phyloP scores from a whole-genome alignment of 2,888 invertebrate species.

The Ommatoiulus sabulosus region DNA sequence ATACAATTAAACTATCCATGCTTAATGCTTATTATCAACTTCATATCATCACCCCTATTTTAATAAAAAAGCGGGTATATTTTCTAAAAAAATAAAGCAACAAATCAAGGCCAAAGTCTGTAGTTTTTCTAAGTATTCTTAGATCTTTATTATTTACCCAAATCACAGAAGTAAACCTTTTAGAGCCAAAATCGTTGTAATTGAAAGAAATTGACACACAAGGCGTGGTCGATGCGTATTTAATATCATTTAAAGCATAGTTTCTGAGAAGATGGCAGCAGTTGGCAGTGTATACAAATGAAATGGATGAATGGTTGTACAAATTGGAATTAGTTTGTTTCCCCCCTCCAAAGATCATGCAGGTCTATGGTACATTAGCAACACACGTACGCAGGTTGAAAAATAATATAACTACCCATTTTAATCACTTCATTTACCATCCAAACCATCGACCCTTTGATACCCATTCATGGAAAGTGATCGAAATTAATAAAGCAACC shows the following conservation, averaged over 20 bases:
- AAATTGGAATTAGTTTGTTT: not conserved
- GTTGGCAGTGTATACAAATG: slow-evolving; percentile 45
- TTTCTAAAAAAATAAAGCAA: not conserved
- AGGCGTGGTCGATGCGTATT: not conserved
- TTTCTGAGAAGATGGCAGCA: slow-evolving; percentile 45
- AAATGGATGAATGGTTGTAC: not conserved
- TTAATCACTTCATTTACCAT: slow-evolving; percentile 15
- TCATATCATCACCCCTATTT: not conserved
- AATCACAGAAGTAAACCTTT: no score
- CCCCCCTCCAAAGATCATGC: not conserved
- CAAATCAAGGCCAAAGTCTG: not conserved
- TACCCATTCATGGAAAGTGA: not conserved
- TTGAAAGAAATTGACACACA: not conserved
- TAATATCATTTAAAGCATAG: not conserved
- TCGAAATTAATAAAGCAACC: not conserved
- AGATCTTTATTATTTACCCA: not conserved
- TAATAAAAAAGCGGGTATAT: no score
- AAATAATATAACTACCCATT: not conserved
- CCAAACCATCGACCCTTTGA: not conserved
- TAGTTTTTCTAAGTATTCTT: not conserved
- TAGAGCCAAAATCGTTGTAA: not conserved
- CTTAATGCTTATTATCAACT: not conserved
- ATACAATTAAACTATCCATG: not conserved
- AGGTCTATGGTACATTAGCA: not conserved
- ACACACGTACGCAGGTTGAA: not conserved